These are phyloP conservation scores for Phoeniculus purpureus DNA, from an alignment of 2,797 vertebrate genomes.

Conservation along the genomic window DNA sequence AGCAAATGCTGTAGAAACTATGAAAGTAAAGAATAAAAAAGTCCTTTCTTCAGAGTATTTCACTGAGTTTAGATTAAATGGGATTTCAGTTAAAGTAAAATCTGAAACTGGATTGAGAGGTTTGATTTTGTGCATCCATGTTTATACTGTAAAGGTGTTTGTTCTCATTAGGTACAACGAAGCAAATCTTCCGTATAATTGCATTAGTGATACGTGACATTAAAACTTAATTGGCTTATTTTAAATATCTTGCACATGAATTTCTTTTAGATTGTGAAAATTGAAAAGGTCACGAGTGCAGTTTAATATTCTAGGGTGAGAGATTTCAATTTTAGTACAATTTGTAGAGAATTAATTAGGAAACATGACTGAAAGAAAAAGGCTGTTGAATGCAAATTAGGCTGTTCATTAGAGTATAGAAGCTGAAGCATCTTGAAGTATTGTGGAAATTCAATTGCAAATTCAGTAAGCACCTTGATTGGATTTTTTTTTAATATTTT, in stretches of 20 bases:
- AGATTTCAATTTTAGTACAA: conserved; percentile 78
- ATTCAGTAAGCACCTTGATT: conserved; percentile 13
- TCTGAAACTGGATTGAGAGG: conserved; percentile 14
- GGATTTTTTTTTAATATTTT: not conserved
- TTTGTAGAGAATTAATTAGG: conserved; percentile 81
- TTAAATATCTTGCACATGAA: conserved; percentile 76
- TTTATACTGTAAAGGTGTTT: conserved; percentile 77
- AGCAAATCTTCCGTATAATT: conserved; percentile 79
- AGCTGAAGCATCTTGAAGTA: conserved; percentile 42
- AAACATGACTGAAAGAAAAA: conserved; percentile 64
- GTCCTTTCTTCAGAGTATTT: not conserved
- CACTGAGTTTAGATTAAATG: not conserved
- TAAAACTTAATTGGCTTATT: conserved; percentile 79
- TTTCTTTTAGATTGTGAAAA: conserved; percentile 79
- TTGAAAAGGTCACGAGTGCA: conserved; percentile 78
- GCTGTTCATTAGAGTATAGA: conserved; percentile 56
- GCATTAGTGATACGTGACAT: conserved; percentile 80
- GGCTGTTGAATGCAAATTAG: conserved; percentile 67
- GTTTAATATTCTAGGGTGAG: conserved; percentile 79
- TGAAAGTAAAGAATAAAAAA: not conserved
- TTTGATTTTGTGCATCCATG: conserved; percentile 67
- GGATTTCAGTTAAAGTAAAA: not conserved
- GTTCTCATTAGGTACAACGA: conserved; percentile 78
- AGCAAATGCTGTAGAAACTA: not conserved
- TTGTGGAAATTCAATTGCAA: conserved; percentile 43